Evolutionary conservation across 2,113 vertebrate species (phyloP), one percentile per base, ranked within the genome.

Genomic region (Osmerus eperlanus): DNA sequence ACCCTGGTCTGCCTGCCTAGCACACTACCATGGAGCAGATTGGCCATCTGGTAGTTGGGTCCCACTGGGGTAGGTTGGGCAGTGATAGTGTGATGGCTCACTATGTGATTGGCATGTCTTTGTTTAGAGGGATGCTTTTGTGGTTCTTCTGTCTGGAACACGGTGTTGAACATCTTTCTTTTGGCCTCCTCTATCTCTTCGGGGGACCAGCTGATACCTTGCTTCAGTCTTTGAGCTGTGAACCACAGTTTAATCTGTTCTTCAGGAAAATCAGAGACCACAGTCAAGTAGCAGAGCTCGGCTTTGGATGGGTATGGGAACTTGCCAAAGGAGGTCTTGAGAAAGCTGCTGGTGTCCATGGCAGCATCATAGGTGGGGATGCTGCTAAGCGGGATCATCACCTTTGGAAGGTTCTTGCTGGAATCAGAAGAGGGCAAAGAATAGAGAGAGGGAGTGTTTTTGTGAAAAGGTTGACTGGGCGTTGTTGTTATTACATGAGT

Each of bases 171-270:
- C 97, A 99, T 98, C 88, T 97, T 98, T 77, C 97, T 95, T 76
- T 96, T 91, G 25, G 97, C 96, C 52, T 98, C 96, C 83, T 99
- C 96, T 0, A 99, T 98, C 86, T 98, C 97, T 84, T 99, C 97
- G 0, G 97, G 97, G 72, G 97, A 97, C 97, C 97, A 99, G 87
- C 97, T 98, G 80, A 99, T 99, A 60, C 97, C 97, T 71, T 99
- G 96, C 86, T 98, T 98, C 62, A 99, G 90, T 88, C 97, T 93
- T 80, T 99, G 97, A 21, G 97, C 97, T 0, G 97, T 98, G 83
- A 99, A 98, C 97, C 97, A 99, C 84, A 99, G 97, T 90, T 98
- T 99, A 80, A 99, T 95, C 86, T 99, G 96, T 71, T 99, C 96
- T 77, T 99, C 97, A 0, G 97, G 96, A 69, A 97, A 99, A 85